Evolutionary conservation across 2,888 invertebrate species (phyloP), one percentile per base, ranked within the genome.

Genomic region (Teleogryllus oceanicus): DNA sequence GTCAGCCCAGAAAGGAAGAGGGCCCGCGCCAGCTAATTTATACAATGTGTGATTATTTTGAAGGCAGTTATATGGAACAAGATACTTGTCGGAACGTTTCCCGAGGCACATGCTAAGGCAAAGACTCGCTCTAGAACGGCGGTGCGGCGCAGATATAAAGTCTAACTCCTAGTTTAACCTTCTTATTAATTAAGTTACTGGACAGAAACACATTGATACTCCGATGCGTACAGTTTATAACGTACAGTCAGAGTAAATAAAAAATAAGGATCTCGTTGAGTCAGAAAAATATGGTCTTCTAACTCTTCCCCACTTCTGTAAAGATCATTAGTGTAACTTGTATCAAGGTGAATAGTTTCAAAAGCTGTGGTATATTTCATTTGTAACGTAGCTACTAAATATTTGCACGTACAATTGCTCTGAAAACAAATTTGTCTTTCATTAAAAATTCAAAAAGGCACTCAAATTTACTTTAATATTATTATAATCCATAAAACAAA

Each of bases 41-140:
- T 62, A 62, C 62, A 62, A 62, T 62, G 62, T 62, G 62, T 62
- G 62, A 62, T 62, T 62, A 62, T 62, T 62, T 13, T 62, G 62
- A 62, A 62, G 62, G 62, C 16, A 62, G 62, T 13, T 13, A 62
- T 62, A 62, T 12, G 62, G 62, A 62, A 62, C n/a, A n/a, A 62
- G 62, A 62, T 62, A 62, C 62, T 62, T 62, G 62, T 62, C 62
- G 62, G 62, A 62, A 8, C 62, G n/a, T 62, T 62, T 62, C 62
- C 62, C 3, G 5, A 62, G 62, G 62, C 62, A n/a, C 62, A 62
- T 12, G 13, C 16, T 3, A 37, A 37, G 37, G 37, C 37, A 37
- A 37, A 37, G 37, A 37, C 37, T 13, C 62, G 62, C 62, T 62
- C n/a, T n/a, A 62, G n/a, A 62, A 62, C 16, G 62, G 62, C 13